Percentiles rank a stretch among this genome's conserved stretches.
Evolutionary conservation across 2,113 vertebrate genomes (phyloP).

Genomic region (Tylochromis polylepis): DNA sequence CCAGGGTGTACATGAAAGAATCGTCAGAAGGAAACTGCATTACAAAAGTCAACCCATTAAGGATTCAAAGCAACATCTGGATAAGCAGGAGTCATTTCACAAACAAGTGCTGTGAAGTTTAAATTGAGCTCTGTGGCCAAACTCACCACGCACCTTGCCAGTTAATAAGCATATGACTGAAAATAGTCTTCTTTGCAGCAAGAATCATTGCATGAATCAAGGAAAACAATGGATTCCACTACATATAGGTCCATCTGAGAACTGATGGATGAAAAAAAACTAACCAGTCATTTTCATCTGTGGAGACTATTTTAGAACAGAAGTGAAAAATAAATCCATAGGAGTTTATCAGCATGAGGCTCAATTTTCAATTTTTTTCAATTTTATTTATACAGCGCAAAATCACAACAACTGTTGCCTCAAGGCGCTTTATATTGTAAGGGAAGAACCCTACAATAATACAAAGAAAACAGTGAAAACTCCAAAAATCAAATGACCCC

Average conservation of each 20-base stretch:
- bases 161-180: background rate
- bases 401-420: background rate
- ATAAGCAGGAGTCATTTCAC: background rate
- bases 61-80: background rate
- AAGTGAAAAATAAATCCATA: fast-evolving
- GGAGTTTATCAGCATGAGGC: background rate
- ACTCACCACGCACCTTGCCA: fast-evolving
- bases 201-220: background rate
- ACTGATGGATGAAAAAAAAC: too few species aligned
- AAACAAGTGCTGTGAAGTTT: background rate
- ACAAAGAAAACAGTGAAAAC: background rate
- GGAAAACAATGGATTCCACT: background rate
- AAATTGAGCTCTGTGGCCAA: background rate
- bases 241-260: background rate
- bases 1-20: background rate
- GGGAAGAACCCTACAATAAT: background rate
- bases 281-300: background rate
- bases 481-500: background rate
- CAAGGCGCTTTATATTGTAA: background rate
- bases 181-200: background rate
- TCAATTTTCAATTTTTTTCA: background rate
- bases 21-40: background rate
- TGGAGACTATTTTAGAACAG: background rate
- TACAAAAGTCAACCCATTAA: background rate
- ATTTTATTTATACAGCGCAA: fast-evolving